Conservation (phyloP, 2,113 vertebrate species). For the Synodontis membranacea region DNA sequence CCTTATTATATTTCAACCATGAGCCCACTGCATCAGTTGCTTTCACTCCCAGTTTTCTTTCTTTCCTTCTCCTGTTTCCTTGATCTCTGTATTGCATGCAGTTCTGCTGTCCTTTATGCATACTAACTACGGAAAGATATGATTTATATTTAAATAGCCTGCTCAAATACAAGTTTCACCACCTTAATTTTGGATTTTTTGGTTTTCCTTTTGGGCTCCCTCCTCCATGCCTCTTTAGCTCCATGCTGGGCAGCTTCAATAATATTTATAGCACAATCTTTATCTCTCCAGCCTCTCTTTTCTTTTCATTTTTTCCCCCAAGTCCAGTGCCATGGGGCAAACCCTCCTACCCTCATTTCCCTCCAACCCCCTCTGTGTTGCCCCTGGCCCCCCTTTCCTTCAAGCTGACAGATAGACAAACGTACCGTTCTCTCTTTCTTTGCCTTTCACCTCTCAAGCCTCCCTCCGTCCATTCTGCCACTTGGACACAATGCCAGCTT, state of each 20-base stretch:
- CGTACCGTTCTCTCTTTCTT: conserved; percentile 73
- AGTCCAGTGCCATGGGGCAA: conserved; percentile 68
- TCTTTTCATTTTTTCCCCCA: conserved; percentile 54
- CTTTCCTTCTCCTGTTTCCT: conserved; percentile 30
- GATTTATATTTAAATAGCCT: conserved; percentile 54
- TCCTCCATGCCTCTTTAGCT: conserved; percentile 54
- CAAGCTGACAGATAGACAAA: conserved; percentile 75
- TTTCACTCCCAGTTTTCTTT: conserved; percentile 31
- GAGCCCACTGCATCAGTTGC: conserved; percentile 37
- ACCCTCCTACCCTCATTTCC: conserved; percentile 53
- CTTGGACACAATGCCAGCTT: conserved; percentile 75
- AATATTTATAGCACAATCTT: conserved; percentile 69
- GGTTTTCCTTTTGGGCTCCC: conserved; percentile 13
- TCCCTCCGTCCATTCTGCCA: conserved; percentile 74
- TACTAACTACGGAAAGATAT: conserved; percentile 46
- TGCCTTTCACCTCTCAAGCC: conserved; percentile 73
- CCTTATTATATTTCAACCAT: conserved; percentile 40
- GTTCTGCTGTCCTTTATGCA: conserved; percentile 28
- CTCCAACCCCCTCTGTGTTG: conserved; percentile 50
- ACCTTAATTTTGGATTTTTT: conserved; percentile 32
- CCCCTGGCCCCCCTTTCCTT: conserved; percentile 58
- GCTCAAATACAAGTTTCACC: conserved; percentile 9
- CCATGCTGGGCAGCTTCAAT: conserved; percentile 61
- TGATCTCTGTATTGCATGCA: conserved; percentile 21
- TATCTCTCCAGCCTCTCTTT: conserved; percentile 49